Evolutionary conservation across 2,113 vertebrate species (phyloP), one percentile per base, ranked within the genome.

Genomic region (Psilopsiagon aurifrons): DNA sequence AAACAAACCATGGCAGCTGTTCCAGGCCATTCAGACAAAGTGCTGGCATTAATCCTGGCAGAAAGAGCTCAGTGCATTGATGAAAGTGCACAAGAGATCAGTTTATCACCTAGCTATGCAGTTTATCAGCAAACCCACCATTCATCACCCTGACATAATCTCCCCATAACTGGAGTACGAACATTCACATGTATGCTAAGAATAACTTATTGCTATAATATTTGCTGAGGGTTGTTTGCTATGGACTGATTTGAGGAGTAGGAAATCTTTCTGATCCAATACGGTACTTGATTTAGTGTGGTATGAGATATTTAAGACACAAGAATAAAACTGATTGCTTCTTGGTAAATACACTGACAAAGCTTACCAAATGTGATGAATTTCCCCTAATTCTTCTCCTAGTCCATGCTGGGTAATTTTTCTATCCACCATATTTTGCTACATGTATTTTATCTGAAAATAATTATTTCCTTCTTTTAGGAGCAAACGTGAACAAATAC

Each of bases 141-240:
- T 62, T 76, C 5, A 2, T 28, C 69, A 62, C 0, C 1, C n/a
- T 77, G 87, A 77, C 15, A 39, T 5, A 41, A 57, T 33, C 70
- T 85, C 59, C 31, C 46, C 60, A 6, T 24, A 80, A 70, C 24
- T 49, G 37, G 28, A 76, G 62, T 47, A 73, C 37, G 59, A 60
- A 88, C 23, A 82, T 60, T 66, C 31, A 63, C 55, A 77, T 59
- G 47, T 49, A 41, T 28, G 29, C 24, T 23, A 71, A 78, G 35
- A 63, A 59, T 20, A 69, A 90, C 31, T 43, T 73, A 76, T 6
- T 79, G 35, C n/a, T 78, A 1, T 12, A 51, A 35, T 68, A 92
- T 68, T 82, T 87, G 13, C 49, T 51, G 60, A 86, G 20, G 4
- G 78, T 95, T 90, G 79, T 96, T 95, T 96, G 86, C 92, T 83